Base-by-base conservation (phyloP, 2,113 vertebrate genomes). In the Syrmaticus mikado region DNA sequence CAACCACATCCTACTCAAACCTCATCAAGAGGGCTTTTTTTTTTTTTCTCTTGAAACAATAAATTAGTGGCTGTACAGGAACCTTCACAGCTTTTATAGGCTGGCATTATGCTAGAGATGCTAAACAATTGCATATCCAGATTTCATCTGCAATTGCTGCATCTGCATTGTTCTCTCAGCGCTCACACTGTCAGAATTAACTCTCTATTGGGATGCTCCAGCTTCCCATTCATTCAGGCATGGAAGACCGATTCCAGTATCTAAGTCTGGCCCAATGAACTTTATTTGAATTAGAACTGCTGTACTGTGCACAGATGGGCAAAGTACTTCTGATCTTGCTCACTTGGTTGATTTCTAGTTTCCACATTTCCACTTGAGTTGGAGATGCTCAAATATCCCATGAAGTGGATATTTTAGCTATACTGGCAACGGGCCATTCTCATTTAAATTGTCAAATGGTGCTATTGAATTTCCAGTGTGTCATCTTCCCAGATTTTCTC, bases 391-490 rank as follows among this genome's bases (percentile, higher is more conserved):
- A 76, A 80, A 78, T 78, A 70, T 25, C 48, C 6, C 36, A 34
- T n/a, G 8, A 86, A 65, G 5, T 13, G 36, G 7, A 13, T 27
- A 38, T 27, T 66, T 76, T 40, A 81, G 57, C 22, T 77, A 11
- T 19, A 10, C 7, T 55, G n/a, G 10, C 46, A 85, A 32, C 17
- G 16, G 15, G 17, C 27, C 0, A 0, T 41, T 81, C 41, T 81
- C 70, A 52, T n/a, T 80, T 81, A 41, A 71, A 71, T n/a, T 40
- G 13, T 21, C 48, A 13, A 53, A 58, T 66, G 13, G 5, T 77
- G 27, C 30, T 74, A 20, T 24, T 53, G 55, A 27, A 38, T 78
- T 89, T 30, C 21, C 22, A 64, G 8, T 62, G n/a, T 52, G 48
- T 71, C 83, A 13, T 53, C 88, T 57, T 71, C 48, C 13, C 57